Base-by-base conservation (phyloP, 35 echinoderm and acorn worm species). In the Ophioderma brevispina region DNA sequence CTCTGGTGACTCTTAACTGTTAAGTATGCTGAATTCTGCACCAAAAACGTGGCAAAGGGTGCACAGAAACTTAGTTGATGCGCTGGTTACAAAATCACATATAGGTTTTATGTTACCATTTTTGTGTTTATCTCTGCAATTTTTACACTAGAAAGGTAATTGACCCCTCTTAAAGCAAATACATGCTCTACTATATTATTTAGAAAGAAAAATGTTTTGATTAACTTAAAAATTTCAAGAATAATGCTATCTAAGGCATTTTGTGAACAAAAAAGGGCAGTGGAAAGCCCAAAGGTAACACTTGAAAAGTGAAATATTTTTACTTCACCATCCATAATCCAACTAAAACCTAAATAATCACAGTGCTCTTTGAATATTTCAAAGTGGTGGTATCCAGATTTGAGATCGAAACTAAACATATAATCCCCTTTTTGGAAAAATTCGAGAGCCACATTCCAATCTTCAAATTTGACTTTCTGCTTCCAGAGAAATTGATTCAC, bases 241-340 rank as follows among this genome's bases (percentile, higher is more conserved):
- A n/a, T n/a, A n/a, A 46, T 46, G 41, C 17, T 4, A 17, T 46
- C 41, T 46, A 8, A 46, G 41, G 41, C 30, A n/a, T 35, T 76
- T 86, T 0, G 84, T 86, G 36, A 86, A 76, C 15, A 76, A 13
- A 36, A 32, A 86, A 33, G 84, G 84, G 55, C 55, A 1, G 82
- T 36, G 0, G 75, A 92, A 13, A 92, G 38, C 90, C 90, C 38
- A 86, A 92, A 55, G 90, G 82, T n/a, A 92, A 34, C 4, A 92
- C 75, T 3, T 85, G 78, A 52, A 92, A 86, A 0, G 35, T 82
- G 33, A 78, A 92, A 33, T 55, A 92, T 43, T 31, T 86, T 30
- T 13, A 37, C 28, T 49, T 38, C 11, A 30, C 75, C 76, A 40
- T 77, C 34, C 34, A 86, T 4, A 18, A 23, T 21, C 81, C 81